phyloP scores from a whole-genome alignment of 2,888 invertebrate genomes.

The Venustoraphidia nigricollis region DNA sequence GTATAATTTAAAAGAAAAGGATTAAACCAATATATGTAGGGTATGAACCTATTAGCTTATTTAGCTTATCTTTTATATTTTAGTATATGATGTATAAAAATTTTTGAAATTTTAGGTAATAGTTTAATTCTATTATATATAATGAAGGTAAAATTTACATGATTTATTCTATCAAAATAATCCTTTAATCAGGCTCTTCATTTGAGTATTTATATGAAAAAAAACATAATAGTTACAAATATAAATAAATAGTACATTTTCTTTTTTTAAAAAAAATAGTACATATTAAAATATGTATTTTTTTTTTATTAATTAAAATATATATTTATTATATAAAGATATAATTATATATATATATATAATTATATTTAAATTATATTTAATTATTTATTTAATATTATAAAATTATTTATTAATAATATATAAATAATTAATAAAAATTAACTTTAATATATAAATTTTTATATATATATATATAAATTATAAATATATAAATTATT shows the following conservation, averaged over 20 bases:
- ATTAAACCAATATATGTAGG: conserved; percentile 29
- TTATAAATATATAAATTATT: conserved; percentile 12
- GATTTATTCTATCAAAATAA: conserved; percentile 46
- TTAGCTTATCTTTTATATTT: conserved; percentile 44
- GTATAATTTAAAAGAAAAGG: conserved; percentile 37
- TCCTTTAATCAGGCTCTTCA: conserved; percentile 39
- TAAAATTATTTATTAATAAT: conserved; percentile 6
- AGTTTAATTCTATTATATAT: conserved; percentile 46
- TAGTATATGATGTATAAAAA: conserved; percentile 44
- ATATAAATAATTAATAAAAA: conserved; percentile 6
- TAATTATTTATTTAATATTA: conserved; percentile 11
- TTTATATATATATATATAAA: conserved; percentile 16
- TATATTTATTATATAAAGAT: conserved; percentile 9
- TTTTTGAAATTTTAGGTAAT: conserved; percentile 43
- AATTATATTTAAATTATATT: conserved; percentile 15
- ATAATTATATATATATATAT: conserved; percentile 17
- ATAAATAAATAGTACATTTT: neutral
- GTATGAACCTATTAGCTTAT: conserved; percentile 32
- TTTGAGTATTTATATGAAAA: conserved; percentile 12
- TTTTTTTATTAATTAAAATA: conserved; percentile 7
- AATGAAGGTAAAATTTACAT: conserved; percentile 29
- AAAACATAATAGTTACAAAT: neutral
- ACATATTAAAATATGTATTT: conserved; percentile 5
- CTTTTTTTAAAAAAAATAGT: neutral
- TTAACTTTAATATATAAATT: conserved; percentile 16